phyloP scores from a whole-genome alignment of 2,113 vertebrate genomes.

The Porphyrio hochstetteri region DNA sequence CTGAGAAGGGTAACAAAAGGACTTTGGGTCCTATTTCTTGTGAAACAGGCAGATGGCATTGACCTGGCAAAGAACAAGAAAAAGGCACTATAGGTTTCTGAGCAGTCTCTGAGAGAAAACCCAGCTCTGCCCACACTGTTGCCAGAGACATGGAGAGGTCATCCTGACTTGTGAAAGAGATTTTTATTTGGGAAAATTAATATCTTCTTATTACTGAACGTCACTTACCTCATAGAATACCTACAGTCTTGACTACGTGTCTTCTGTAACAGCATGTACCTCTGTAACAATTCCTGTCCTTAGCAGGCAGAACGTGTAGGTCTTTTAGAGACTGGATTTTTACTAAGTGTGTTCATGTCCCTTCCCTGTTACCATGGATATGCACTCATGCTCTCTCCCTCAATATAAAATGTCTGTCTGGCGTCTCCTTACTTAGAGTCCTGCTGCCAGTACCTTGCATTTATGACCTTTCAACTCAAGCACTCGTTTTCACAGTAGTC shows the following conservation, averaged over 20 bases:
- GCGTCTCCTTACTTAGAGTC: background rate
- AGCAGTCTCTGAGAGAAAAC: background rate
- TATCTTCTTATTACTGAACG: background rate
- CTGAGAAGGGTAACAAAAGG: background rate
- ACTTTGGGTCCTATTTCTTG: background rate
- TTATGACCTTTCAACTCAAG: background rate
- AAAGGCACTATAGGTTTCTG: rapidly evolving
- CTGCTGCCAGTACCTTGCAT: background rate
- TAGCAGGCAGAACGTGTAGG: background rate
- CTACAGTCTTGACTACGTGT: background rate
- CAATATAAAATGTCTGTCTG: background rate
- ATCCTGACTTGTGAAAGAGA: background rate
- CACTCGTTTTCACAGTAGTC: background rate
- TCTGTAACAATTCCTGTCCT: background rate
- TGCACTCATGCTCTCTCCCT: background rate
- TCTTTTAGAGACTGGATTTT: background rate
- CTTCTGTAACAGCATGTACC: rapidly evolving
- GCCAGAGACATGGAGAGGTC: background rate
- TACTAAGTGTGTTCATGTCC: background rate
- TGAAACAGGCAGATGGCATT: background rate
- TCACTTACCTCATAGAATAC: background rate
- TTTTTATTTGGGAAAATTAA: background rate
- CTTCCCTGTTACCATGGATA: background rate
- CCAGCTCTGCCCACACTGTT: background rate
- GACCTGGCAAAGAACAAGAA: background rate